A percentile compares a stretch with the other conserved stretches of the same genome.
phyloP scores from a whole-genome alignment of 1,140 invertebrate genomes.

The Papilio xuthus region DNA sequence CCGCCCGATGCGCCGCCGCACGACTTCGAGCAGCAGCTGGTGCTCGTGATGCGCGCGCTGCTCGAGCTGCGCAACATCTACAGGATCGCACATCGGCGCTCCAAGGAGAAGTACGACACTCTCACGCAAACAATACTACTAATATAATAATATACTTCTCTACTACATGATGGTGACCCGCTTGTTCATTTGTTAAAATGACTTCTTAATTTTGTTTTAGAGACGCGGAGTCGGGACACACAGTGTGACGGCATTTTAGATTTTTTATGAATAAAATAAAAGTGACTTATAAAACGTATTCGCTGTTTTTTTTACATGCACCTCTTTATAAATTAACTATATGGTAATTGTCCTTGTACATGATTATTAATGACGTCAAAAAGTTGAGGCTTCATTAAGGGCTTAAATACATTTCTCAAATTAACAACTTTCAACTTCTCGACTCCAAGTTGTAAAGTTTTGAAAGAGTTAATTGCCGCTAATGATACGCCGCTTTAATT shows the following conservation, averaged over 20 bases:
- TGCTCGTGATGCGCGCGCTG: constrained; percentile 75
- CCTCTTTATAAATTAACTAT: neutral
- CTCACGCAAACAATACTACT: neutral
- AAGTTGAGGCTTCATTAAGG: neutral
- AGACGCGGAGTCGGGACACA: constrained; percentile 50
- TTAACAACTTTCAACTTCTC: constrained; percentile 21
- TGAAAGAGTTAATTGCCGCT: constrained; percentile 28
- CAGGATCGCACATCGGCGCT: constrained; percentile 64
- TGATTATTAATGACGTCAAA: neutral
- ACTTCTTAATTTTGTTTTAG: constrained; percentile 45
- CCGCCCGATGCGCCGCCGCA: constrained; percentile 50
- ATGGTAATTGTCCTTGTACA: neutral
- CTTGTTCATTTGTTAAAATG: constrained; percentile 9
- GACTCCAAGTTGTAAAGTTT: constrained; percentile 31
- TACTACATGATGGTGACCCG: neutral
- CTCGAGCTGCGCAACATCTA: constrained; percentile 72
- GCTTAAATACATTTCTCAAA: constrained; percentile 18
- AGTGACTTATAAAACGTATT: neutral
- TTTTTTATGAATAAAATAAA: neutral
- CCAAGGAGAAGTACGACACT: constrained; percentile 68
- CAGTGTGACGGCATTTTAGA: neutral
- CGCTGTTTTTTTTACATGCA: neutral
- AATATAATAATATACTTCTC: neutral
- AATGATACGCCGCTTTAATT: neutral
- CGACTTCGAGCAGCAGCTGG: constrained; percentile 77